Evolutionary conservation across 2,797 vertebrate genomes (phyloP), one percentile per base, ranked within the genome.

Genomic region (Hypotaenidia philippensis): DNA sequence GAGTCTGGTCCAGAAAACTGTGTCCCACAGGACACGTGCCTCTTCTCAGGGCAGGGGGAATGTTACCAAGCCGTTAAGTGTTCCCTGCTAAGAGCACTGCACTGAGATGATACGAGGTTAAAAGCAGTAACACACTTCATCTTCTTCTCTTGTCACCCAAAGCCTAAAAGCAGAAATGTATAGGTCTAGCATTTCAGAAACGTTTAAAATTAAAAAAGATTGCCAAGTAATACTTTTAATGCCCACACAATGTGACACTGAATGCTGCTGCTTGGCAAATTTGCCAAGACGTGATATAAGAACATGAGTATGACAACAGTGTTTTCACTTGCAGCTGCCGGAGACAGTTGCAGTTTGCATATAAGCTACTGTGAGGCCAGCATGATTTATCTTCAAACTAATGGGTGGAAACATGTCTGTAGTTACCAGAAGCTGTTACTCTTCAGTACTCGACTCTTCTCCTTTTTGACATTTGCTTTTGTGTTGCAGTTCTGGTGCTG

Each of bases 191-290:
- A 88, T 88, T 94, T 91, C 74, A 94, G 60, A 95, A 92, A 88
- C 31, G 12, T 81, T 90, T 82, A 61, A 91, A 89, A 94, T 89
- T 69, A 69, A 82, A 94, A 65, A 93, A 95, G 53, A 50, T 45
- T 93, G 90, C 63, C 47, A 88, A 92, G 66, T 80, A 95, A 82
- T 90, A 57, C 79, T 87, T 91, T 68, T 69, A 82, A 85, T 95
- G 72, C 93, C 94, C 68, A 94, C 91, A 93, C 92, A 94, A 61
- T 55, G 47, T 90, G 90, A 89, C 85, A 84, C 29, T 75, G 56
- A 92, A 83, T 32, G 56, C 56, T 86, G 72, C 83, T 89, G 90
- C 90, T 90, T 82, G 87, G 81, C 36, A 93, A 95, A 94, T 81
- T 93, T 89, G 70, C 72, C 74, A 82, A 68, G 72, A 92, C 2